Base-by-base conservation (phyloP, 2,797 vertebrate genomes). In the Mormyrus proboscirostris region DNA sequence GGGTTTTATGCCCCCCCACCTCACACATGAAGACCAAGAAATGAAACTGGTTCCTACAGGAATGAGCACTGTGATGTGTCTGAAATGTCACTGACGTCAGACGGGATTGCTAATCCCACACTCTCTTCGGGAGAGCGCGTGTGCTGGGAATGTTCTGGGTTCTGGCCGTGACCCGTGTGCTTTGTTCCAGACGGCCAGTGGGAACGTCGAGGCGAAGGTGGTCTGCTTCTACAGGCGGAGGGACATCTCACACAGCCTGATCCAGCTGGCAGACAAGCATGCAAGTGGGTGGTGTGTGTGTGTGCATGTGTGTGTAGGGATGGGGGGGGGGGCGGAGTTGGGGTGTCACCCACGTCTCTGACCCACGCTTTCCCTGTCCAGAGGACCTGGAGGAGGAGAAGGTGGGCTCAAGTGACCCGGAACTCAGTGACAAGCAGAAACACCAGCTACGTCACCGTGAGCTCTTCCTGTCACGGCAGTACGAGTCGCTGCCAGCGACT, bases 141-240 rank as follows among this genome's bases (percentile, higher is more conserved):
- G 69, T 41, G 69, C 29, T 38, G 69, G 69, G 69, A 76, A 41
- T 38, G 33, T 38, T 2, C 1, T 5, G 1, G 29, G 33, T 19
- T 76, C 73, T 16, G 33, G 73, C 16, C 91, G 47, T 92, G 53
- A 92, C 86, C 92, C 9, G 10, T n/a, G 86, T 59, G 19, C 92
- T 62, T 91, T 92, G 38, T 96, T 96, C 94, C 95, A 99, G 98
- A 99, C 98, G 51, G 97, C 98, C 89, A 99, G 97, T 93, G 98
- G 98, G 92, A 99, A 99, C 0, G 98, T 99, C 95, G 98, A 99
- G 95, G 98, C 98, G 92, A 99, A 99, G 95, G 98, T 99, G 92
- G 98, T 99, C 90, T 99, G 98, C 94, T 99, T 99, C 95, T 99
- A 99, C 95, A 97, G 98, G 92, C 94, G 98, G 92, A 96, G 98